phyloP scores from a whole-genome alignment of 2,888 invertebrate genomes.

The Linyphia triangularis region DNA sequence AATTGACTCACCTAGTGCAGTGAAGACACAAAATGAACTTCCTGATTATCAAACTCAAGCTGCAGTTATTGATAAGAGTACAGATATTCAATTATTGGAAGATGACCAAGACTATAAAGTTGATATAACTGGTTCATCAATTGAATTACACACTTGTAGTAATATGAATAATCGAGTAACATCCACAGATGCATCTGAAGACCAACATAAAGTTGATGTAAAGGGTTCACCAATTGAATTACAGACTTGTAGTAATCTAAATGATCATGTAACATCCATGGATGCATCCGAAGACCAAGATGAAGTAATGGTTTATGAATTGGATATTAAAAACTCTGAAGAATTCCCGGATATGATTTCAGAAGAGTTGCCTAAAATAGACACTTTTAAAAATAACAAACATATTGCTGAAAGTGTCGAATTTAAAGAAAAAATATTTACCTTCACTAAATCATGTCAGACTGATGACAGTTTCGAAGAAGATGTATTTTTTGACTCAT shows the following conservation, averaged over 20 bases:
- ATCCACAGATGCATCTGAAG: neutral
- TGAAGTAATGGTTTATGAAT: neutral
- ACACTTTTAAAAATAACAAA: neutral
- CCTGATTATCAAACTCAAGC: neutral
- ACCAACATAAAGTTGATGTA: neutral
- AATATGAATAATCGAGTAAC: no score
- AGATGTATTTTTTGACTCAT: constrained; percentile 66
- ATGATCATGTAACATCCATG: neutral
- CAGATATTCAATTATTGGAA: neutral
- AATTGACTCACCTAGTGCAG: neutral
- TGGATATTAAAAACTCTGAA: neutral
- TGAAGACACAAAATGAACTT: neutral
- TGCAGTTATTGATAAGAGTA: neutral
- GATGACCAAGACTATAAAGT: neutral
- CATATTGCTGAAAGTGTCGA: neutral
- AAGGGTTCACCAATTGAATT: neutral
- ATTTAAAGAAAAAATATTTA: constrained; percentile 23
- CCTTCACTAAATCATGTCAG: constrained; percentile 58
- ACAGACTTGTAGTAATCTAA: neutral
- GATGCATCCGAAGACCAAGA: neutral
- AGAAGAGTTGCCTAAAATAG: neutral
- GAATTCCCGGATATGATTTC: neutral
- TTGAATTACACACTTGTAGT: no score
- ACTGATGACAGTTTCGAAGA: constrained; percentile 72
- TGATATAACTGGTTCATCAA: neutral